Conservation (phyloP, 2,888 invertebrate species). For the Acanthococcus lagerstroemiae region DNA sequence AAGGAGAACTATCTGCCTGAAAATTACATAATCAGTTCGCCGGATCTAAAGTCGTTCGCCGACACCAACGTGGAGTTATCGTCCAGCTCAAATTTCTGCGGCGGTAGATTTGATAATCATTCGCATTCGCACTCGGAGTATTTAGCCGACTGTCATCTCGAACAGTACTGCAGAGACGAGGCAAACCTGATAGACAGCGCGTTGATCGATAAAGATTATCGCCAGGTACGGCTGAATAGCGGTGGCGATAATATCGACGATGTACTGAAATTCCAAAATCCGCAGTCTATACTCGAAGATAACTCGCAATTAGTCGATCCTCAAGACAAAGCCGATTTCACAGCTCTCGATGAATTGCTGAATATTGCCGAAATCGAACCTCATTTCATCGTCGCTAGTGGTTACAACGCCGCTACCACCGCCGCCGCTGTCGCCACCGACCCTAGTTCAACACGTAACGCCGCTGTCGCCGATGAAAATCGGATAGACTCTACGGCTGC, state of each 20-base stretch:
- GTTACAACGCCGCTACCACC: background rate
- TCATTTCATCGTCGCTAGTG: slow-evolving; percentile 12
- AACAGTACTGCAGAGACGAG: slow-evolving; percentile 3
- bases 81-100: background rate
- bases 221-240: slow-evolving; percentile 1
- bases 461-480: background rate
- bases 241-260: background rate
- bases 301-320: slow-evolving; percentile 7
- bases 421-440: background rate
- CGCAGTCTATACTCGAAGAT: slow-evolving; percentile 17
- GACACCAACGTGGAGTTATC: slow-evolving; percentile 13
- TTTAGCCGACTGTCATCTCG: slow-evolving; percentile 7
- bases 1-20: slow-evolving; percentile 11
- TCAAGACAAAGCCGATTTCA: slow-evolving; percentile 8
- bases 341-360: slow-evolving; percentile 4
- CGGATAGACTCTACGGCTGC: slow-evolving; percentile 1
- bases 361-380: slow-evolving; percentile 11
- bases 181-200: slow-evolving; percentile 12
- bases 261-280: background rate
- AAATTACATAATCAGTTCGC: slow-evolving; percentile 2
- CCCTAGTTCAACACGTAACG: no score
- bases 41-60: background rate
- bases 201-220: background rate
- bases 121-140: background rate
- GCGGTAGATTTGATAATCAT: slow-evolving; percentile 6